Evolutionary conservation across 2,888 invertebrate species (phyloP).

Genomic region (Schrankia costaestrigalis): DNA sequence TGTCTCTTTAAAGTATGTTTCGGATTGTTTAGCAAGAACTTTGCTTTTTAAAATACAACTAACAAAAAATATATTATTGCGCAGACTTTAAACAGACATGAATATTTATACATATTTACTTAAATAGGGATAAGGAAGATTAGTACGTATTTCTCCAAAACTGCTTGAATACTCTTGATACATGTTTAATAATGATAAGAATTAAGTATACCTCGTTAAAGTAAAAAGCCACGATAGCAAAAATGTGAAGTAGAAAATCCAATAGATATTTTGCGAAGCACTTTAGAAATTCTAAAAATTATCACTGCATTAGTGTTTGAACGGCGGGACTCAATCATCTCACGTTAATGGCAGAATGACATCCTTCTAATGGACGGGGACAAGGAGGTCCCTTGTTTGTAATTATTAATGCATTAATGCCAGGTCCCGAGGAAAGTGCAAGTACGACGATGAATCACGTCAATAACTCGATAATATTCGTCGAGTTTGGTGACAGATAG

Average conservation of each 20-base stretch:
- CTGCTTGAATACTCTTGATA: slow-evolving; percentile 10
- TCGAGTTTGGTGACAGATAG: no score
- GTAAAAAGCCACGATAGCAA: no score
- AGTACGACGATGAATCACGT: slow-evolving; percentile 5
- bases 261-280: slow-evolving; percentile 3
- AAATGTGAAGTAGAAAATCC: slow-evolving; percentile 1
- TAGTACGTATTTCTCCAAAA: no score
- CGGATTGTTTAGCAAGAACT: no score
- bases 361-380: slow-evolving; percentile 50
- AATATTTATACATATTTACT: no score
- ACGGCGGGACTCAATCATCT: slow-evolving; percentile 56
- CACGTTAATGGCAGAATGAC: slow-evolving; percentile 50
- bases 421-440: slow-evolving; percentile 26
- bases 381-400: slow-evolving; percentile 44
- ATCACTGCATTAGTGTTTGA: slow-evolving; percentile 49
- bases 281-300: slow-evolving; percentile 37
- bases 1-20: no score
- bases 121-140: no score
- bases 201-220: background rate
- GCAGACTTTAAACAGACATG: no score
- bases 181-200: background rate
- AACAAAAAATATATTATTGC: no score
- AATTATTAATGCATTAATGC: slow-evolving; percentile 51
- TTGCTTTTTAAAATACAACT: no score
- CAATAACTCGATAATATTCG: slow-evolving; percentile 4